These are phyloP conservation scores for Toxotes chatareus DNA, from an alignment of 2,113 vertebrate species.

Conservation along the genomic window DNA sequence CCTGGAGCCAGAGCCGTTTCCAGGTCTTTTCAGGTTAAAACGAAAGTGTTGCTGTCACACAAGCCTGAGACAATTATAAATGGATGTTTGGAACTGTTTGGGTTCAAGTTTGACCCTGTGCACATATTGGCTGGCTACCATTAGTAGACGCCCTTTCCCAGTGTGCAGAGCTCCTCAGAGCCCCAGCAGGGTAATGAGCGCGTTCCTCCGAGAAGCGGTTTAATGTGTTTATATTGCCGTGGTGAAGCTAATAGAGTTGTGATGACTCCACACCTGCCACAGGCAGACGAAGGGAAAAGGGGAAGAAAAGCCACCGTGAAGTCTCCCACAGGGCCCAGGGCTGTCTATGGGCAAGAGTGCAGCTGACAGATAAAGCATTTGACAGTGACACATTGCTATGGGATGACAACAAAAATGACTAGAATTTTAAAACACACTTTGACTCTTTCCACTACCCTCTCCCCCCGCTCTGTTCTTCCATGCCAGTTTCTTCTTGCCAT, in stretches of 20 bases:
- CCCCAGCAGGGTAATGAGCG: slow-evolving; percentile 77
- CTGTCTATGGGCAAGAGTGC: slow-evolving; percentile 83
- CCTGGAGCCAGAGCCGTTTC: not conserved
- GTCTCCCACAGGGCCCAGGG: slow-evolving; percentile 80
- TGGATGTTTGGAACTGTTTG: not conserved
- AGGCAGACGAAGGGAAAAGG: slow-evolving; percentile 52
- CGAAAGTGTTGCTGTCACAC: not conserved
- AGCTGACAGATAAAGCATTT: slow-evolving; percentile 85
- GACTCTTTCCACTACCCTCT: slow-evolving; percentile 3
- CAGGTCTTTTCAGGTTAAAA: not conserved
- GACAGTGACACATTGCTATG: slow-evolving; percentile 86
- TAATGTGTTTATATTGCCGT: slow-evolving; percentile 85
- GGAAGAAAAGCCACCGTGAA: slow-evolving; percentile 74
- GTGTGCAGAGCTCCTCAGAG: slow-evolving; percentile 12
- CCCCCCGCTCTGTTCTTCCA: not conserved
- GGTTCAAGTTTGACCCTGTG: not conserved
- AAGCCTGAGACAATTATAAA: not conserved
- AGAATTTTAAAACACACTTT: slow-evolving; percentile 81
- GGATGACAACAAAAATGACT: slow-evolving; percentile 81
- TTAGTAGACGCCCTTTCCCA: not conserved
- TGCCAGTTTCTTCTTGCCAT: not conserved
- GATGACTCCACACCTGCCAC: slow-evolving; percentile 85
- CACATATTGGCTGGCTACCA: not conserved
- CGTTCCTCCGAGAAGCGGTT: slow-evolving; percentile 77
- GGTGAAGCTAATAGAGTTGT: slow-evolving; percentile 86